Conservation (phyloP, 2,888 invertebrate genomes). For the Melanostoma scalare region DNA sequence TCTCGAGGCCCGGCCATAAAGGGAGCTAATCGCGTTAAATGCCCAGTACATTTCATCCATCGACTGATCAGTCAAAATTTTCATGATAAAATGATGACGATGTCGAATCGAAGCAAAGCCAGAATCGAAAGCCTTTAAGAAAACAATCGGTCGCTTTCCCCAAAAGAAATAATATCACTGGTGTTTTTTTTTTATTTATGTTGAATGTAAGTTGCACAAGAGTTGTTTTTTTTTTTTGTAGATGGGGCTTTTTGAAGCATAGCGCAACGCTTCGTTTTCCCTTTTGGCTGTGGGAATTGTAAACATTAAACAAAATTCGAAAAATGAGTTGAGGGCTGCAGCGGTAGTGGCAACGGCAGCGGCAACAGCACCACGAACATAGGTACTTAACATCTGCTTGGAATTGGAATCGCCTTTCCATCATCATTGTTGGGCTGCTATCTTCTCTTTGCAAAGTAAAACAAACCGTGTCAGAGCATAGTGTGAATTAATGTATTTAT, state of each 20-base stretch:
- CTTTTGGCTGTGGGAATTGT: conserved; percentile 74
- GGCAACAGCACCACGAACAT: conserved; percentile 5
- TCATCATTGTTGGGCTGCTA: conserved; percentile 34
- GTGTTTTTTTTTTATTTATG: not conserved
- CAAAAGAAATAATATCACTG: conserved; percentile 54
- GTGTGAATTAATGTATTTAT: conserved; percentile 70
- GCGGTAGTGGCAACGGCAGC: not conserved
- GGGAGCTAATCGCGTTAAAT: conserved; percentile 63
- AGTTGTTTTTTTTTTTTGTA: conserved; percentile 42
- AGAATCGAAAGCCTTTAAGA: conserved; percentile 47
- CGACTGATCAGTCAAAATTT: conserved; percentile 45
- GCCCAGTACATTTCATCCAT: conserved; percentile 29
- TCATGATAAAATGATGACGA: no score
- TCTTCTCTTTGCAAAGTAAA: conserved; percentile 30
- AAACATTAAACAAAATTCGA: conserved; percentile 40
- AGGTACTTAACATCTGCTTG: conserved; percentile 54
- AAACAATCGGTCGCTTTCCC: conserved; percentile 69
- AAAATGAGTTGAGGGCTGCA: conserved; percentile 33
- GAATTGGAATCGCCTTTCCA: conserved; percentile 54
- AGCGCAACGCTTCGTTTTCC: conserved; percentile 76
- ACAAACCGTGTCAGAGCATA: conserved; percentile 48
- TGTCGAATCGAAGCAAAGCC: conserved; percentile 41
- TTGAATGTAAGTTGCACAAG: conserved; percentile 65
- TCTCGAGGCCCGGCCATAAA: conserved; percentile 42
- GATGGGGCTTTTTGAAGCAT: conserved; percentile 75